These are phyloP conservation scores for Argyresthia goedartella DNA, from an alignment of 2,888 invertebrate genomes.

Conservation along the genomic window DNA sequence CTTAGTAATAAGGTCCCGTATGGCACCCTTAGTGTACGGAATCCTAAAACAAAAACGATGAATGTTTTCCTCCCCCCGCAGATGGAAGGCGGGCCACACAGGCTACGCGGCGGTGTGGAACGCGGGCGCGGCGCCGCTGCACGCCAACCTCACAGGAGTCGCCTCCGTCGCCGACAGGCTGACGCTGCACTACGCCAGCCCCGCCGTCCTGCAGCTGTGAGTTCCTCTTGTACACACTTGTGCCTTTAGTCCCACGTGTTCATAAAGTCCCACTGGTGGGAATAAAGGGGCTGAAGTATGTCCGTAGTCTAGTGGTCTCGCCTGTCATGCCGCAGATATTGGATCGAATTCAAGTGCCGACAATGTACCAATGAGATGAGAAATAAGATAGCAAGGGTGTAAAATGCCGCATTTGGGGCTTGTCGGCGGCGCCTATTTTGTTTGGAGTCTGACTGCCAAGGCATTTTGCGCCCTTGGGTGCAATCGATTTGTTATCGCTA, in stretches of 20 bases:
- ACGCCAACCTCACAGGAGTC: slow-evolving; percentile 68
- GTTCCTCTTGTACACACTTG: neutral
- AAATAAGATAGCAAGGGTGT: no score
- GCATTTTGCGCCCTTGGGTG: no score
- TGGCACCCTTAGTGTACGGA: no score
- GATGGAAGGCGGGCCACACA: slow-evolving; percentile 80
- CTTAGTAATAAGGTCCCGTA: no score
- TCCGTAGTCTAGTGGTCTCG: neutral
- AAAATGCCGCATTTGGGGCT: no score
- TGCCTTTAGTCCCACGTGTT: neutral
- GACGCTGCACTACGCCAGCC: slow-evolving; percentile 67
- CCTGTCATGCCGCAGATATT: neutral
- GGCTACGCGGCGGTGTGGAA: slow-evolving; percentile 82
- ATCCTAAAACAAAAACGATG: slow-evolving; percentile 4
- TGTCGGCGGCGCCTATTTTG: no score
- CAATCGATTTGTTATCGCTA: no score
- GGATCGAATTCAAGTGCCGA: neutral
- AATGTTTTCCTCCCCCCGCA: slow-evolving; percentile 26
- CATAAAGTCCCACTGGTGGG: neutral
- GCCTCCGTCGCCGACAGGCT: slow-evolving; percentile 69
- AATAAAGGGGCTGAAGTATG: neutral
- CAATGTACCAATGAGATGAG: neutral
- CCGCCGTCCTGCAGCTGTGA: slow-evolving; percentile 35
- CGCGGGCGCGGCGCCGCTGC: slow-evolving; percentile 55
- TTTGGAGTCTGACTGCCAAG: no score